These are phyloP conservation scores for Tokudaia muenninki DNA, from an alignment of 2,797 vertebrate genomes.

Conservation along the genomic window DNA sequence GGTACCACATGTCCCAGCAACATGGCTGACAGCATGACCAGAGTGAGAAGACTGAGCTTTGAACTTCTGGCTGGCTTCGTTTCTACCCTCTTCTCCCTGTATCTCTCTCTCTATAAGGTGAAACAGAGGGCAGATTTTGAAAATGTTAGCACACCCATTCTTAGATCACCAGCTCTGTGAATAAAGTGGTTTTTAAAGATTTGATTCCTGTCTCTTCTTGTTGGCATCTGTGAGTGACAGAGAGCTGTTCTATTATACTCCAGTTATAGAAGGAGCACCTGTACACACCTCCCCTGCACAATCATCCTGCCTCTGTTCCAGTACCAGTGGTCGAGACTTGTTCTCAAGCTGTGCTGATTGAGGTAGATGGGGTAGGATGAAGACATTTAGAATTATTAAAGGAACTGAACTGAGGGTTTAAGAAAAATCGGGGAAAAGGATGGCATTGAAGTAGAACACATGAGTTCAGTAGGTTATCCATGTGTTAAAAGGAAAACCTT, in stretches of 20 bases:
- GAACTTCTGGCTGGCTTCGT: not conserved
- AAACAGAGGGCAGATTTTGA: not conserved
- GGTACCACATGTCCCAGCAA: not conserved
- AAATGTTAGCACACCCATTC: not conserved
- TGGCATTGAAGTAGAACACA: not conserved
- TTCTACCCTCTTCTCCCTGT: too few relatives aligned
- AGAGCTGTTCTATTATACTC: not conserved
- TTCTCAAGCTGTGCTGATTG: not conserved
- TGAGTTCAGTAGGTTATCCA: not conserved
- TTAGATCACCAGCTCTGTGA: not conserved
- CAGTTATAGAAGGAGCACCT: not conserved
- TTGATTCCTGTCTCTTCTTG: not conserved
- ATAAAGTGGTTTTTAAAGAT: not conserved
- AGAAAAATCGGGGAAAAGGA: not conserved
- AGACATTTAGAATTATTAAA: not conserved
- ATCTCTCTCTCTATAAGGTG: not conserved
- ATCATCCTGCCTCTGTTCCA: not conserved
- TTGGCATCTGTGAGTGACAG: not conserved
- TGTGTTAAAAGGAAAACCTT: not conserved
- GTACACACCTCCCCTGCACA: accelerated
- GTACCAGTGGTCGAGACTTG: not conserved
- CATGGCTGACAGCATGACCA: not conserved
- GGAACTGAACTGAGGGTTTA: not conserved
- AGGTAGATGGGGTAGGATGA: not conserved
- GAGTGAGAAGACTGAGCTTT: not conserved